Base-by-base conservation (phyloP, 2,888 invertebrate genomes). In the Orthonychiurus folsomi region DNA sequence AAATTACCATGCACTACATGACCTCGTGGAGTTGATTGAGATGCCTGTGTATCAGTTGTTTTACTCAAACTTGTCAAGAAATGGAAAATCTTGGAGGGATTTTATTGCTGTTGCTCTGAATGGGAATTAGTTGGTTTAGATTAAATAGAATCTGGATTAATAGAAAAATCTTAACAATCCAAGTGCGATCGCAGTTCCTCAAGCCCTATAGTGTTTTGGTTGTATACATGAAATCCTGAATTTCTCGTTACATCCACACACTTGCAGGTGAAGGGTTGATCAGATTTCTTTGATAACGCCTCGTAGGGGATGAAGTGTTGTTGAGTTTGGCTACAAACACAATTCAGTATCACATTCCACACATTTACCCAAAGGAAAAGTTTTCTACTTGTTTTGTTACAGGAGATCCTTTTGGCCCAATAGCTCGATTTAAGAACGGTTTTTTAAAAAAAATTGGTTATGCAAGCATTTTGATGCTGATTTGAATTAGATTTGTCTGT, bases 341-440 rank as follows among this genome's bases (percentile, higher is more conserved):
- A 62, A n/a, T 56, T 66, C 64, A 63, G 69, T 26, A 66, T 55
- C 71, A 69, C 68, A 71, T 59, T 63, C 37, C 63, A 66, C 64
- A 68, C 67, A 69, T 55, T 62, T 56, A 59, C 66, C 63, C 67
- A 59, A 67, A 63, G 57, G 63, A 68, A 70, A 67, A 68, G 65
- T 66, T 66, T 37, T 69, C 64, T 69, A 52, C 60, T 66, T 65
- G 62, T 69, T 71, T 61, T 70, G 63, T 72, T 69, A 64, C 72
- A 70, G 72, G 69, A 68, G 60, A 50, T 61, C 48, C 62, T 68
- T 65, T 66, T 69, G 69, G 66, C 66, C 69, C 68, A 70, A 63
- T 66, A 65, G 68, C 66, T 69, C 65, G 63, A 60, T 60, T 58
- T 50, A 56, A 52, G 21, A 21, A 60, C 28, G 62, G 61, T 62